These are phyloP conservation scores for Porites australiensis DNA, from an alignment of 64 coral and sea anemone species.

Conservation along the genomic window DNA sequence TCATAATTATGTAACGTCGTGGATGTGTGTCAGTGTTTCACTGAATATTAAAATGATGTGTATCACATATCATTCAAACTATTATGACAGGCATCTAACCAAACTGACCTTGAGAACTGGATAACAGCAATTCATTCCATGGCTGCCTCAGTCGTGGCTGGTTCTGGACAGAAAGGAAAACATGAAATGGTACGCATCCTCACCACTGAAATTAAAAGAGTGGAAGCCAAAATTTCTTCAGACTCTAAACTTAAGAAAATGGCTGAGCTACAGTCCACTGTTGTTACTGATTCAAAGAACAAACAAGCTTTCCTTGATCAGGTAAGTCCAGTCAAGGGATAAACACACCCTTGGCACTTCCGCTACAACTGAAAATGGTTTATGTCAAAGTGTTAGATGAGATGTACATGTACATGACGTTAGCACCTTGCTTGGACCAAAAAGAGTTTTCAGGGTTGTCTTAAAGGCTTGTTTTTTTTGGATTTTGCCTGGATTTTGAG, in stretches of 20 bases:
- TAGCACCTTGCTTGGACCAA: too few relatives aligned
- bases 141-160: conserved; percentile 77
- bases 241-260: conserved; percentile 99
- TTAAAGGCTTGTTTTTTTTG: too few relatives aligned
- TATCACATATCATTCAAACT: neutral
- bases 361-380: too few relatives aligned
- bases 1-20: too few relatives aligned
- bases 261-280: conserved; percentile 96
- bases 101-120: conserved; percentile 96
- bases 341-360: too few relatives aligned
- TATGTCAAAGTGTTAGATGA: too few relatives aligned
- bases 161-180: conserved; percentile 77
- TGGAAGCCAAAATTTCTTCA: conserved; percentile 85
- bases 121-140: conserved; percentile 93
- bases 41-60: neutral
- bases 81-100: conserved; percentile 78
- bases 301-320: conserved; percentile 95
- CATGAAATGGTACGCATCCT: conserved; percentile 84
- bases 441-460: too few relatives aligned
- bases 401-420: too few relatives aligned
- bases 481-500: too few relatives aligned
- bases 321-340: conserved; percentile 29
- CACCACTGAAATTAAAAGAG: conserved; percentile 44
- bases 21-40: too few relatives aligned
- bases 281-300: conserved; percentile 94